Evolutionary conservation across 2,113 vertebrate genomes (phyloP), one percentile per base, ranked within the genome.

Genomic region (Thymallus thymallus): DNA sequence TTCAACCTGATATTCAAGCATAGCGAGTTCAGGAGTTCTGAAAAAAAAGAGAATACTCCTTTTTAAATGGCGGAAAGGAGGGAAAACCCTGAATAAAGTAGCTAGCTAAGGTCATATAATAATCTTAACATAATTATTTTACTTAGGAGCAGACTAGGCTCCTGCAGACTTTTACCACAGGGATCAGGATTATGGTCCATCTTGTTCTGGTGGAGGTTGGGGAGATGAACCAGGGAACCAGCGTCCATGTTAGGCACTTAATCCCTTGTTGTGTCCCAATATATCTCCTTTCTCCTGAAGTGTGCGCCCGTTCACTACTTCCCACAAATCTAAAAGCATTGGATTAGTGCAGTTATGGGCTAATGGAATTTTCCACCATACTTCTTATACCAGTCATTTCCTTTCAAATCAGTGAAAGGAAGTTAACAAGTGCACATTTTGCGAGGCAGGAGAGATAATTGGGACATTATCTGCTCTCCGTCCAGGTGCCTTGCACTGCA

Each of bases 1-100:
- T 91, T 89, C 90, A 92, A 91, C 91, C 88, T 90, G 90, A 74
- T 90, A 92, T 91, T 91, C 87, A 90, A 89, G 89, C 90, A 85
- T 88, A 82, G 85, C 81, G 74, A 80, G 60, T 62, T 62, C 22
- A 24, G 82, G 81, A 90, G 84, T 87, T 85, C 86, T 85, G 75
- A 76, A 68, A 41, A 79, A 74, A 76, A 62, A 86, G 72, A 80
- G 73, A 83, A 85, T 24, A 55, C 29, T 72, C 3, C 81, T 73
- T 78, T 72, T 86, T 87, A 83, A 86, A 85, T 79, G 79, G 86
- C 75, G 77, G 56, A 35, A 63, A 87, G 89, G 90, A 86, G 89
- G 88, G 88, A 81, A 83, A 79, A 84, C 76, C 86, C 82, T 80
- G 88, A 87, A 90, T 88, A 82, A 87, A 87, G 89, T 75, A 85